Percentiles rank a stretch among this genome's conserved stretches.
These are phyloP conservation scores for Nycticebus coucang DNA, from an alignment of 2,113 vertebrate species.

Conservation along the genomic window DNA sequence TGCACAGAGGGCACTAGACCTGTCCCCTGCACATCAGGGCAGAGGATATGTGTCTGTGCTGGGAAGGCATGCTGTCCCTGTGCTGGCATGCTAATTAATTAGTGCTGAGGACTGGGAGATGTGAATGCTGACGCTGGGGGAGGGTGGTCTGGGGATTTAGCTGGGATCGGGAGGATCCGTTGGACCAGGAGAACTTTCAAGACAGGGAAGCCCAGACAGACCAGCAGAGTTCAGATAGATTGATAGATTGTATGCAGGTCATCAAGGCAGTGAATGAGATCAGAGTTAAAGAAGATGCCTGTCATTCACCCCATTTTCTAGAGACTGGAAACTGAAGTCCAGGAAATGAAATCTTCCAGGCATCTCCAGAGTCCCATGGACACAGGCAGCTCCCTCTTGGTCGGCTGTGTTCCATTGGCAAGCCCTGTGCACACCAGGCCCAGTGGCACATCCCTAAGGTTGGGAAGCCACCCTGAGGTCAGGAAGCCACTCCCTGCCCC, in stretches of 20 bases:
- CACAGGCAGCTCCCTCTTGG: neutral
- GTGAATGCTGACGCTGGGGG: too few relatives aligned
- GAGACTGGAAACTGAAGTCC: neutral
- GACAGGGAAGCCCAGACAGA: neutral
- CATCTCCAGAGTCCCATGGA: neutral
- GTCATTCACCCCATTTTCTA: neutral
- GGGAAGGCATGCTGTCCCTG: neutral
- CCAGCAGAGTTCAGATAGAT: neutral
- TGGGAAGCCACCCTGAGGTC: neutral
- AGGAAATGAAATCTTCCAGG: neutral
- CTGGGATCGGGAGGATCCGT: neutral
- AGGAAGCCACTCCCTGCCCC: neutral
- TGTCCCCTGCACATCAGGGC: neutral
- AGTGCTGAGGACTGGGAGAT: neutral
- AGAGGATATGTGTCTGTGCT: neutral
- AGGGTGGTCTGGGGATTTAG: neutral
- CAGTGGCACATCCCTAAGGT: neutral
- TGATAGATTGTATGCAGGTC: neutral
- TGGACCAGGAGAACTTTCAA: neutral
- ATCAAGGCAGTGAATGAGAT: neutral
- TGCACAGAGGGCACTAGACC: fast-evolving
- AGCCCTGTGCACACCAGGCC: fast-evolving
- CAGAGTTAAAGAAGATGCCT: neutral
- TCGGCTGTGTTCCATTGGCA: too few relatives aligned
- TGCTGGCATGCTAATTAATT: neutral